These are phyloP conservation scores for Odontomyia ornata DNA, from an alignment of 2,888 invertebrate species.

Conservation along the genomic window DNA sequence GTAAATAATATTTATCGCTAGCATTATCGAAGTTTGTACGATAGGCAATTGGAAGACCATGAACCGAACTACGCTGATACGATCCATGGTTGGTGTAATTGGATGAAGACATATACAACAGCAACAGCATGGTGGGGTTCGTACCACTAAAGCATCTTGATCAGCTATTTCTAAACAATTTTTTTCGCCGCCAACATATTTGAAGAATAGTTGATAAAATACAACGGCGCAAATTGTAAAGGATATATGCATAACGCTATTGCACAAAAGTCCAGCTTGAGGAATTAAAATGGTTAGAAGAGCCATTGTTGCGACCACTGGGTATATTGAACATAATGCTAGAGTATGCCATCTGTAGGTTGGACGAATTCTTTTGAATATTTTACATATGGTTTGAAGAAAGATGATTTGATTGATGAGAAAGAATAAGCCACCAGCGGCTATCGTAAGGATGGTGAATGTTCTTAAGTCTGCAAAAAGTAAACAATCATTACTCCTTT, in stretches of 20 bases:
- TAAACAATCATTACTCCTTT: background rate
- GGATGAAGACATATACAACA: slow-evolving; percentile 58
- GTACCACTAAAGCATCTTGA: slow-evolving; percentile 58
- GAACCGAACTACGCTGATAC: slow-evolving; percentile 57
- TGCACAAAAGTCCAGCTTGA: slow-evolving; percentile 59
- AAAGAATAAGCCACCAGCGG: slow-evolving; percentile 56
- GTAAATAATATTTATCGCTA: slow-evolving; percentile 60
- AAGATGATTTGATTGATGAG: slow-evolving; percentile 59
- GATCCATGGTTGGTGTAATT: slow-evolving; percentile 56
- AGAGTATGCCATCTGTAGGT: slow-evolving; percentile 9
- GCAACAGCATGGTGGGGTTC: slow-evolving; percentile 60
- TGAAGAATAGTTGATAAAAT: slow-evolving; percentile 60
- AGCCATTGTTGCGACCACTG: slow-evolving; percentile 59
- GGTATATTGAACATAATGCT: slow-evolving; percentile 58
- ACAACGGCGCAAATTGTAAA: slow-evolving; percentile 59
- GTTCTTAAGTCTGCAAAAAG: slow-evolving; percentile 58
- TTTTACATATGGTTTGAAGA: slow-evolving; percentile 54
- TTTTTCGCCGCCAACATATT: slow-evolving; percentile 60
- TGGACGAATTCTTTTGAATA: slow-evolving; percentile 34
- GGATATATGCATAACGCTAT: slow-evolving; percentile 61
- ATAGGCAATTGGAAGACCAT: slow-evolving; percentile 62
- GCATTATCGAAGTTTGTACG: slow-evolving; percentile 60
- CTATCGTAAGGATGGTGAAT: slow-evolving; percentile 58
- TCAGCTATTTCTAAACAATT: slow-evolving; percentile 62
- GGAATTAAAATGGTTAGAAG: slow-evolving; percentile 59